A percentile compares a stretch with the other conserved stretches of the same genome.
Evolutionary conservation across 2,888 invertebrate genomes (phyloP).

Genomic region (Nysson spinosus): DNA sequence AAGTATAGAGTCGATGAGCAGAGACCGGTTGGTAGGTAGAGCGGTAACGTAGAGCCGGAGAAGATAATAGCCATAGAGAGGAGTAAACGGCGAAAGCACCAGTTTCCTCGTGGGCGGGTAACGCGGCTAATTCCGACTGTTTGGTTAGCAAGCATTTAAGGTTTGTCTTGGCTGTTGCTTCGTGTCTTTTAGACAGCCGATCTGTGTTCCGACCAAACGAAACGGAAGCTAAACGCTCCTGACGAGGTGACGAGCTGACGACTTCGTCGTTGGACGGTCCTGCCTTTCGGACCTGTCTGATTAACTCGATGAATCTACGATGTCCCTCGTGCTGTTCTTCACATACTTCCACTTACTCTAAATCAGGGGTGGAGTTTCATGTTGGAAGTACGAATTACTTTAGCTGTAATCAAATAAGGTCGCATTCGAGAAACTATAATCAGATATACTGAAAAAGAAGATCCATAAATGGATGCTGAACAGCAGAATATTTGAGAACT

Average conservation of each 20-base stretch:
- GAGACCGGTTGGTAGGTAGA: conserved; percentile 15
- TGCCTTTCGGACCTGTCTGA: conserved; percentile 17
- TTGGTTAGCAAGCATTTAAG: conserved; percentile 77
- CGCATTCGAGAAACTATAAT: too few relatives aligned
- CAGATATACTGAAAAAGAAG: too few relatives aligned
- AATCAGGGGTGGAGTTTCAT: too few relatives aligned
- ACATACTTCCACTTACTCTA: too few relatives aligned
- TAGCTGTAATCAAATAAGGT: too few relatives aligned
- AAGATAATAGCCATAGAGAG: conserved; percentile 66
- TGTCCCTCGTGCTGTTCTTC: neutral
- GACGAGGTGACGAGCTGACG: conserved; percentile 66
- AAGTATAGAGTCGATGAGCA: conserved; percentile 36
- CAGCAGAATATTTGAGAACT: too few relatives aligned
- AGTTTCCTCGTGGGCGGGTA: conserved; percentile 64
- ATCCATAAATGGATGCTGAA: too few relatives aligned
- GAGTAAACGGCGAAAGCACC: conserved; percentile 65
- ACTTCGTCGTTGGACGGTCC: conserved; percentile 39
- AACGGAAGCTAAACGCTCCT: conserved; percentile 67
- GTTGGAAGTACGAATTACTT: too few relatives aligned
- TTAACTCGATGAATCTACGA: conserved; percentile 13
- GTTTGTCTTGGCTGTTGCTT: conserved; percentile 77
- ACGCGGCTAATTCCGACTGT: conserved; percentile 76
- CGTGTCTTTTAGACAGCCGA: conserved; percentile 77
- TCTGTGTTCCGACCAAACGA: conserved; percentile 76
- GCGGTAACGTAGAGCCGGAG: conserved; percentile 14